These are phyloP conservation scores for Haliaeetus leucogaster DNA, from an alignment of 2,113 vertebrate genomes.

Conservation along the genomic window DNA sequence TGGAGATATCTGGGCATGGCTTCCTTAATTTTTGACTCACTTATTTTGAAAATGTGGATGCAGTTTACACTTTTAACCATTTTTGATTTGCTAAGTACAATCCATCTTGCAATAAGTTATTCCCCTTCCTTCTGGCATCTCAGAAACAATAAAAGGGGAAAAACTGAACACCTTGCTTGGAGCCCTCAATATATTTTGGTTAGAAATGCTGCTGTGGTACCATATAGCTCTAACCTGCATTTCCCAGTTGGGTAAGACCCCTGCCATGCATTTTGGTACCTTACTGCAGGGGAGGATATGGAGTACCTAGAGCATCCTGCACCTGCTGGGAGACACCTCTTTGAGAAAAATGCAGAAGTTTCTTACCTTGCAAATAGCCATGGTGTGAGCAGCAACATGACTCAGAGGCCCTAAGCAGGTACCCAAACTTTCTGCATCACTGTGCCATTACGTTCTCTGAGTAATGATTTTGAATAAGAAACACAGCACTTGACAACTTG, in stretches of 20 bases:
- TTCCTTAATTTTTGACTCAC: neutral
- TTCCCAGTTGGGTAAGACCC: neutral
- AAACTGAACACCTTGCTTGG: neutral
- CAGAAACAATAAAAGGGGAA: neutral
- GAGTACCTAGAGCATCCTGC: neutral
- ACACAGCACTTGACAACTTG: neutral
- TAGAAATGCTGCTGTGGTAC: neutral
- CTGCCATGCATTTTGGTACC: neutral
- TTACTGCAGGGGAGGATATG: neutral
- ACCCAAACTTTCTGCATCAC: neutral
- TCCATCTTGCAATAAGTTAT: neutral
- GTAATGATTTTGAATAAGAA: neutral
- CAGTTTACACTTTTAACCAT: neutral
- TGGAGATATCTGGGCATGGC: neutral
- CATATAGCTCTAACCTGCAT: neutral
- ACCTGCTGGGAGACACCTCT: neutral
- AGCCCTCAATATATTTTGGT: neutral
- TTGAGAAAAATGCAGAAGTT: neutral
- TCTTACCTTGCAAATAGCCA: neutral
- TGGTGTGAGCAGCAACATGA: fast-evolving
- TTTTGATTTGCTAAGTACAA: neutral
- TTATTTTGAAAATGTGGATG: neutral
- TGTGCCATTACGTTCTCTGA: neutral
- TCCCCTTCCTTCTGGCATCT: neutral
- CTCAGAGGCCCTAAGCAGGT: neutral